A percentile compares a stretch with the other conserved stretches of the same genome.
phyloP scores from a whole-genome alignment of 2,888 invertebrate species.

The Gandaritis pyraliata region DNA sequence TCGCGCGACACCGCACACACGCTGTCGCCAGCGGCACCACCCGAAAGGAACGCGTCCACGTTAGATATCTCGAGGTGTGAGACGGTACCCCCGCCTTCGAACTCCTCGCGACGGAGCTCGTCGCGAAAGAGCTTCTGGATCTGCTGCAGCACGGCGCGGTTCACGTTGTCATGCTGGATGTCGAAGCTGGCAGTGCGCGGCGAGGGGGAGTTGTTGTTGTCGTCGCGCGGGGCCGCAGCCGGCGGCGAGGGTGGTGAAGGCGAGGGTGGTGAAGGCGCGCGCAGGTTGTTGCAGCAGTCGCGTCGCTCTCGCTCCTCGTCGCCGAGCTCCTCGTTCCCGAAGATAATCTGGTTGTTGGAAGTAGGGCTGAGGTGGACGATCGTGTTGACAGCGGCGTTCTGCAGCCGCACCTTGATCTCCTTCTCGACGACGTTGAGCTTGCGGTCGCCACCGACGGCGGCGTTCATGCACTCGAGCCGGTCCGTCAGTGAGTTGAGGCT shows the following conservation, averaged over 20 bases:
- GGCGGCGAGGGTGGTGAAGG: slow-evolving; percentile 28
- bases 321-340: slow-evolving; percentile 75
- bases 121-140: slow-evolving; percentile 77
- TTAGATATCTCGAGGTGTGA: slow-evolving; percentile 73
- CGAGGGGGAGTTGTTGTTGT: slow-evolving; percentile 55
- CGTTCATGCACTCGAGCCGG: slow-evolving; percentile 74
- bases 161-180: slow-evolving; percentile 60
- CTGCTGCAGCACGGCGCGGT: slow-evolving; percentile 74
- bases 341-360: slow-evolving; percentile 78
- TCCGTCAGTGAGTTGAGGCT: slow-evolving; percentile 79
- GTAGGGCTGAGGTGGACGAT: slow-evolving; percentile 79
- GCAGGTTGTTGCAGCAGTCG: slow-evolving; percentile 53
- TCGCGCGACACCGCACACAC: slow-evolving; percentile 14
- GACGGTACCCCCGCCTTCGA: slow-evolving; percentile 54
- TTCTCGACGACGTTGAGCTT: slow-evolving; percentile 77
- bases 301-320: slow-evolving; percentile 54
- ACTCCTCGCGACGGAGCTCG: slow-evolving; percentile 58
- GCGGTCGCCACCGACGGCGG: slow-evolving; percentile 66
- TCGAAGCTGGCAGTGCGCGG: slow-evolving; percentile 28
- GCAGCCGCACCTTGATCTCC: slow-evolving; percentile 79
- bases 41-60: slow-evolving; percentile 66
- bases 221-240: slow-evolving; percentile 46
- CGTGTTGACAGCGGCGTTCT: slow-evolving; percentile 78
- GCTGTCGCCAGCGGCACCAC: slow-evolving; percentile 45
- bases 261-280: slow-evolving; percentile 21